A percentile compares a stretch with the other conserved stretches of the same genome.
Evolutionary conservation across 2,888 invertebrate species (phyloP).

Genomic region (Hypomecis atomaria): DNA sequence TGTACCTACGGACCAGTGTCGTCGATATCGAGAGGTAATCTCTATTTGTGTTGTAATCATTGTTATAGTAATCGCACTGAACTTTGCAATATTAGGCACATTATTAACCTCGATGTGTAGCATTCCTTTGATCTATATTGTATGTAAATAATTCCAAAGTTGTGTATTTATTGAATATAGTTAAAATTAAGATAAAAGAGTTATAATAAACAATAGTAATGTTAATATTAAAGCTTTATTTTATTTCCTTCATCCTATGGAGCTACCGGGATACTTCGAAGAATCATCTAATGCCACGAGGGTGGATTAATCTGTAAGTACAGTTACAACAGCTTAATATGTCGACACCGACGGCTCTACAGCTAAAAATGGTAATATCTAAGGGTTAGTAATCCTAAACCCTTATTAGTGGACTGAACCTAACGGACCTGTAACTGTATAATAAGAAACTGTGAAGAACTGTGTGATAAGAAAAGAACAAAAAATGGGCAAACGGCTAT

Average conservation of each 20-base stretch:
- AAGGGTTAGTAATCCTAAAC: background rate
- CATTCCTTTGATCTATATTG: conserved; percentile 69
- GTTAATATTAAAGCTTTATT: conserved; percentile 56
- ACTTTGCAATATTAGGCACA: conserved; percentile 59
- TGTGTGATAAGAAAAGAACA: background rate
- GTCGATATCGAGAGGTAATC: conserved; percentile 53
- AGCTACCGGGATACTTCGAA: conserved; percentile 20
- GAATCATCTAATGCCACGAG: conserved; percentile 3
- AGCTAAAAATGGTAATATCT: background rate
- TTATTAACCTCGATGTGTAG: conserved; percentile 55
- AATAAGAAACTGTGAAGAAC: too few relatives aligned
- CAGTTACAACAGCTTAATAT: background rate
- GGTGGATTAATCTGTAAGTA: conserved; percentile 12
- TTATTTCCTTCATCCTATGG: conserved; percentile 26
- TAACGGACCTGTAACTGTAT: background rate
- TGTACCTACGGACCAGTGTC: conserved; percentile 65
- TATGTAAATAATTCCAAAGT: conserved; percentile 78
- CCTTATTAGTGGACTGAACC: background rate
- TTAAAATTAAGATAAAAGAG: conserved; percentile 68
- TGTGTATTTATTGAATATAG: conserved; percentile 77
- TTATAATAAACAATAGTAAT: conserved; percentile 72
- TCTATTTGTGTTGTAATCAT: conserved; percentile 43
- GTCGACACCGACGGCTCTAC: conserved; percentile 1
- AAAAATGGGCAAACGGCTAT: background rate
- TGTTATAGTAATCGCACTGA: conserved; percentile 34